Percentiles rank a stretch among this genome's conserved stretches.
Evolutionary conservation across 1,140 invertebrate species (phyloP).

Genomic region (Ctenoplectra terminalis): DNA sequence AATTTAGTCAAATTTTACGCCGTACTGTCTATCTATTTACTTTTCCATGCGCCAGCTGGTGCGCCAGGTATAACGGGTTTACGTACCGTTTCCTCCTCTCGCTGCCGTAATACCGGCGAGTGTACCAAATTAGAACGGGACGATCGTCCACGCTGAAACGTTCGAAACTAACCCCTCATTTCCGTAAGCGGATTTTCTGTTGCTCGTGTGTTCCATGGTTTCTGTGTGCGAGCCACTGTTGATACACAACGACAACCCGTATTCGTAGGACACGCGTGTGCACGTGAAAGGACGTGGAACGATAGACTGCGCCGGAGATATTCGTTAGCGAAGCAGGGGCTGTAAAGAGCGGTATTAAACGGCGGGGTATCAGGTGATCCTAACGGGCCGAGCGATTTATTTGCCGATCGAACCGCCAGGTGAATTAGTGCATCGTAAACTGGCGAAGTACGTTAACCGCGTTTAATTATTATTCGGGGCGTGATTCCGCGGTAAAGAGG

Average conservation of each 20-base stretch:
- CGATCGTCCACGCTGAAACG: slow-evolving; percentile 56
- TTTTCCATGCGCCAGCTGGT: slow-evolving; percentile 62
- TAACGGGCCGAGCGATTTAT: slow-evolving; percentile 43
- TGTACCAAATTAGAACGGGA: slow-evolving; percentile 60
- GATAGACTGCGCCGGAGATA: slow-evolving; percentile 36
- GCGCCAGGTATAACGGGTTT: slow-evolving; percentile 54
- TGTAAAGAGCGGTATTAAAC: slow-evolving; percentile 50
- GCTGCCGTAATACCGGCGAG: slow-evolving; percentile 35
- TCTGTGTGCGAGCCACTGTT: too few species aligned
- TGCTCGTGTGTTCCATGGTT: background rate
- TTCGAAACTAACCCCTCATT: slow-evolving; percentile 62
- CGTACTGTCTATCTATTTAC: slow-evolving; percentile 64
- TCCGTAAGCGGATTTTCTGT: slow-evolving; percentile 66
- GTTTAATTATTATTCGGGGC: slow-evolving; percentile 34
- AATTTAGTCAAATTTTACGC: slow-evolving; percentile 66
- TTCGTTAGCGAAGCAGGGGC: slow-evolving; percentile 39
- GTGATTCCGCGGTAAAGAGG: background rate
- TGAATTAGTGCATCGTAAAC: slow-evolving; percentile 43
- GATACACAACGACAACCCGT: background rate
- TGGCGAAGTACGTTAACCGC: background rate
- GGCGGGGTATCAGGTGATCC: slow-evolving; percentile 47
- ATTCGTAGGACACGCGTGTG: slow-evolving; percentile 3
- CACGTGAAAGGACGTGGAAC: background rate
- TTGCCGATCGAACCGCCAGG: slow-evolving; percentile 18
- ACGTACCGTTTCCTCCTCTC: slow-evolving; percentile 52